These are phyloP conservation scores for Hoplodrina blanda DNA, from an alignment of 2,888 invertebrate species.

Conservation along the genomic window DNA sequence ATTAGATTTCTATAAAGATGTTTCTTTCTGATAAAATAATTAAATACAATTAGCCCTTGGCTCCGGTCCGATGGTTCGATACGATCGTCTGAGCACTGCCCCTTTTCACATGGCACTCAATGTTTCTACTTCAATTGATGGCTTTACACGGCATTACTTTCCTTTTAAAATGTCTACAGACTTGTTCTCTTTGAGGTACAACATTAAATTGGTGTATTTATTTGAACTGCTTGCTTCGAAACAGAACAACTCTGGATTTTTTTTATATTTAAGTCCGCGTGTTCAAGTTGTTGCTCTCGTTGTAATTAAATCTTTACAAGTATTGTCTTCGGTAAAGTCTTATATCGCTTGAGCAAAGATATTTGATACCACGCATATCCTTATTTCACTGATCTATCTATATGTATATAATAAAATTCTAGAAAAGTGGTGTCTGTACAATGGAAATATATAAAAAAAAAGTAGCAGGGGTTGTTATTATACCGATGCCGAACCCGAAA, in stretches of 20 bases:
- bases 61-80: slow-evolving; percentile 75
- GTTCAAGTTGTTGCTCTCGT: too few species aligned
- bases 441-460: too few species aligned
- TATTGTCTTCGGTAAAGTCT: neutral
- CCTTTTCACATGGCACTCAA: slow-evolving; percentile 81
- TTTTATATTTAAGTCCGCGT: neutral
- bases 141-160: slow-evolving; percentile 44
- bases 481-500: too few species aligned
- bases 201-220: slow-evolving; percentile 9
- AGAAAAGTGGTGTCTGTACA: too few species aligned
- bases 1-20: slow-evolving; percentile 20
- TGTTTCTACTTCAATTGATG: slow-evolving; percentile 71
- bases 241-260: neutral
- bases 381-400: slow-evolving; percentile 11
- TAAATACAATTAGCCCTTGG: slow-evolving; percentile 72
- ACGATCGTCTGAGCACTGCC: slow-evolving; percentile 74
- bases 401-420: too few species aligned
- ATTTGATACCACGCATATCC: neutral
- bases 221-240: slow-evolving; percentile 1
- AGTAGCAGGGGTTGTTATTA: too few species aligned
- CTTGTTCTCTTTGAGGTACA: slow-evolving; percentile 18
- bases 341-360: neutral
- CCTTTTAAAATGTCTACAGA: slow-evolving; percentile 49
- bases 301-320: neutral
- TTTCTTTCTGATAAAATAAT: slow-evolving; percentile 67